Base-by-base conservation (phyloP, 1,140 invertebrate genomes). In the Linepithema humile region DNA sequence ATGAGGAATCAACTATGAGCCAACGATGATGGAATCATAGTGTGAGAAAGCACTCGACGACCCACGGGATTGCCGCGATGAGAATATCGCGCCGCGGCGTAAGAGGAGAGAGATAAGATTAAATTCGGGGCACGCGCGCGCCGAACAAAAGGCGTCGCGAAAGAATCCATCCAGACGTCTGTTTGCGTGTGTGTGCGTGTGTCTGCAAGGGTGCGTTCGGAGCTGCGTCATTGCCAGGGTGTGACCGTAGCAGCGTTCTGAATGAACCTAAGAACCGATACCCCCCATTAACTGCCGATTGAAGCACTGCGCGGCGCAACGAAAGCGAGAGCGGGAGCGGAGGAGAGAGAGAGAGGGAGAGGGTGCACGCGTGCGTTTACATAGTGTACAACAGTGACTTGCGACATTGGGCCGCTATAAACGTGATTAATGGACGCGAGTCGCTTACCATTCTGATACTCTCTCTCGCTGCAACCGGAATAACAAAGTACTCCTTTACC, bases 401-500 rank as follows among this genome's bases (percentile, higher is more conserved):
- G 92, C 93, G 92, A 93, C 92, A 93, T 86, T 85, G 89, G 90
- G 86, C 87, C 88, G 91, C 92, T 93, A 93, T 93, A 93, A 93
- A 93, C 88, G 90, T 93, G 93, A 93, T 93, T 93, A 93, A 93
- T 93, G 91, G 90, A 91, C 87, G 85, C 89, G 84, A 92, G 88
- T 91, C 91, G 91, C 87, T 91, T 90, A 89, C 91, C 90, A 93
- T 93, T 91, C 90, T 91, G 90, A 92, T 93, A 91, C 89, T 92
- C 91, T 92, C 91, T 88, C 91, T 87, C 67, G 86, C 90, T 88
- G 87, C 90, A 91, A 80, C 87, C 91, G 90, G 89, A 93, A 92
- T 93, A 93, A 93, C 91, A 92, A 93, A 92, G 91, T 91, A 83
- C 90, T 88, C 88, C 87, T 90, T 88, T 75, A 77, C 57, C 48